Evolutionary conservation across 2,888 invertebrate species (phyloP), one percentile per base, ranked within the genome.

Genomic region (Troglohyphantes excavatus): DNA sequence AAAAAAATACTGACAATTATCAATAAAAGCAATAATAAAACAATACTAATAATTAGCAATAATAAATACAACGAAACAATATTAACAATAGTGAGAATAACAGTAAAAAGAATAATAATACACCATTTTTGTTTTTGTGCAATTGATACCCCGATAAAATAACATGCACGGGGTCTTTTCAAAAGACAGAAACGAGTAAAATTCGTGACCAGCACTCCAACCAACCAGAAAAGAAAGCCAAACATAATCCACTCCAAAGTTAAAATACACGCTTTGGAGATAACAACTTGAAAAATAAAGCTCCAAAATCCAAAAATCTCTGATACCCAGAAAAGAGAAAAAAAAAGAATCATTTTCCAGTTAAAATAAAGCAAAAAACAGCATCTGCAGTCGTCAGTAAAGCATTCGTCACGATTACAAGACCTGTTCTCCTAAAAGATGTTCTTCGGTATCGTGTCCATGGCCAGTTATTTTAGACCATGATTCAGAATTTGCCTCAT

Each of bases 391-490:
- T 53, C 67, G 33, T 33, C 27, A 53, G 29, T 27, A 19, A 68
- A 46, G 6, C 81, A 70, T 81, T 59, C 70, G 29, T 81, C 68
- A 81, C 68, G 81, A 81, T 81, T 81, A 81, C 29, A 65, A 70
- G 33, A 21, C 21, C 21, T 33, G 9, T 39, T 39, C 19, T 21
- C 39, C 17, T 21, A 63, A 63, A 29, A 39, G 63, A 11, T n/a
- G 23, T n/a, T 53, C 53, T 53, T 39, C 0, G 27, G 21, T 19
- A 13, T 46, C 46, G 19, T 61, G 29, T 21, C 75, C 17, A 29
- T 11, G 13, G 23, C 29, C 27, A n/a, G 43, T 73, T 43, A 27
- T 27, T 23, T 27, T 21, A 5, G 65, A 11, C 29, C 67, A 75
- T 81, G 39, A 67, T n/a, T 88, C 53, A 82, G 81, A 39, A 82